Conservation (phyloP, 2,888 invertebrate species). For the Caenorhabditis panamensis region DNA sequence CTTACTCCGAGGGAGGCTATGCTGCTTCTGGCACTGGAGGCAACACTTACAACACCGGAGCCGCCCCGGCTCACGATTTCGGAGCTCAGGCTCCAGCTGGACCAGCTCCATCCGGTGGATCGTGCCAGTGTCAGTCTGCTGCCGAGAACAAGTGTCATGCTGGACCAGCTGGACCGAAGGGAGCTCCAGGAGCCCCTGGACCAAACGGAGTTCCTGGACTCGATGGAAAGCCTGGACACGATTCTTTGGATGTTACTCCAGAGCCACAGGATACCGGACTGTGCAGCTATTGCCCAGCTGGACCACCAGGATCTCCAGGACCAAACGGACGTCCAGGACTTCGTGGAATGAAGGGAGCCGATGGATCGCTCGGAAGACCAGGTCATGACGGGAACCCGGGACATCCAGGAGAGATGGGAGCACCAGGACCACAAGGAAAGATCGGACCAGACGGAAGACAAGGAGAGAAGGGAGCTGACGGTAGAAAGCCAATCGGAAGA, state of each 20-base stretch:
- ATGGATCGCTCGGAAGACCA: conserved; percentile 59
- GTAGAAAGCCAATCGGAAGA: conserved; percentile 63
- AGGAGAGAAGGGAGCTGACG: conserved; percentile 68
- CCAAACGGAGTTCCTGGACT: conserved; percentile 68
- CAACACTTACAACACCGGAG: conserved; percentile 40
- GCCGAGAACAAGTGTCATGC: conserved; percentile 68
- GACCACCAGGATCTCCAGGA: conserved; percentile 70
- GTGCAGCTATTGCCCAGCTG: conserved; percentile 67
- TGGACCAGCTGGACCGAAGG: conserved; percentile 67
- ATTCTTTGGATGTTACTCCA: conserved; percentile 67
- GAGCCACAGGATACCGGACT: conserved; percentile 50
- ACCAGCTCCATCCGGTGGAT: conserved; percentile 53
- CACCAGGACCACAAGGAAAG: conserved; percentile 61
- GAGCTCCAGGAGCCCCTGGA: conserved; percentile 64
- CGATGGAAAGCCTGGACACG: conserved; percentile 66
- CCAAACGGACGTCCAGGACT: conserved; percentile 66
- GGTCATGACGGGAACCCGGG: conserved; percentile 69
- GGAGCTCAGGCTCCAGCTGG: conserved; percentile 55
- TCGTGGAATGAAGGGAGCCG: conserved; percentile 66
- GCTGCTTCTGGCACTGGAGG: conserved; percentile 49
- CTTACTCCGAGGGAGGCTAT: conserved; percentile 50
- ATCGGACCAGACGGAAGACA: conserved; percentile 58
- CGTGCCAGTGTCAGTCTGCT: conserved; percentile 58
- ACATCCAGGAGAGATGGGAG: conserved; percentile 69
- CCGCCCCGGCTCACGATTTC: conserved; percentile 57